A percentile compares a stretch with the other conserved stretches of the same genome.
phyloP scores from a whole-genome alignment of 2,113 vertebrate genomes.

The Monopterus albus region DNA sequence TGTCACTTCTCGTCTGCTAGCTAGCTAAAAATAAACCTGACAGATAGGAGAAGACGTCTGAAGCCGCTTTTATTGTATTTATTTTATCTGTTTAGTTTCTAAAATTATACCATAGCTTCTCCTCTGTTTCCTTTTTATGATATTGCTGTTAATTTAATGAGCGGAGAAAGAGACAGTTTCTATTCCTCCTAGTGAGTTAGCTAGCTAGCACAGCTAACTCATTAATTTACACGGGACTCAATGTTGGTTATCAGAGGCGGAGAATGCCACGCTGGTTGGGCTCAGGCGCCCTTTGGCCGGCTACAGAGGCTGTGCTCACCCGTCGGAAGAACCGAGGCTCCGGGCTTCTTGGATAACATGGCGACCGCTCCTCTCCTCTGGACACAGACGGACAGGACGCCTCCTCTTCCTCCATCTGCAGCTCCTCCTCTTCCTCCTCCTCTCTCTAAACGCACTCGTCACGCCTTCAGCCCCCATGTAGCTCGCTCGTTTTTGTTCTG shows the following conservation, averaged over 20 bases:
- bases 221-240: background rate
- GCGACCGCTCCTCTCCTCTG: constrained; percentile 88
- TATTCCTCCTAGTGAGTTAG: background rate
- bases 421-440: constrained; percentile 78
- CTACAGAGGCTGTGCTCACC: constrained; percentile 82
- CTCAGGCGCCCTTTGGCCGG: constrained; percentile 15
- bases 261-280: constrained; percentile 3
- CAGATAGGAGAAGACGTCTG: constrained; percentile 8
- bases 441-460: background rate
- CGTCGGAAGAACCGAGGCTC: constrained; percentile 86
- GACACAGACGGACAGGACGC: constrained; percentile 66
- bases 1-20: constrained; percentile 54
- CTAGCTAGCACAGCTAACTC: constrained; percentile 4
- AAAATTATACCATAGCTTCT: no score
- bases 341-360: constrained; percentile 98
- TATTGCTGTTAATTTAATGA: constrained; percentile 14
- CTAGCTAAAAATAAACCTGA: constrained; percentile 63
- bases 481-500: no score
- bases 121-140: background rate
- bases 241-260: background rate
- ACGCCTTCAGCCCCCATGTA: no score
- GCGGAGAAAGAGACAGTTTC: background rate
- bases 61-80: background rate
- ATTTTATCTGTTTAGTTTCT: background rate
- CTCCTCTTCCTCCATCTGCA: constrained; percentile 78